Evolutionary conservation across 2,888 invertebrate genomes (phyloP), one percentile per base, ranked within the genome.

Genomic region (Drosophila mettleri): DNA sequence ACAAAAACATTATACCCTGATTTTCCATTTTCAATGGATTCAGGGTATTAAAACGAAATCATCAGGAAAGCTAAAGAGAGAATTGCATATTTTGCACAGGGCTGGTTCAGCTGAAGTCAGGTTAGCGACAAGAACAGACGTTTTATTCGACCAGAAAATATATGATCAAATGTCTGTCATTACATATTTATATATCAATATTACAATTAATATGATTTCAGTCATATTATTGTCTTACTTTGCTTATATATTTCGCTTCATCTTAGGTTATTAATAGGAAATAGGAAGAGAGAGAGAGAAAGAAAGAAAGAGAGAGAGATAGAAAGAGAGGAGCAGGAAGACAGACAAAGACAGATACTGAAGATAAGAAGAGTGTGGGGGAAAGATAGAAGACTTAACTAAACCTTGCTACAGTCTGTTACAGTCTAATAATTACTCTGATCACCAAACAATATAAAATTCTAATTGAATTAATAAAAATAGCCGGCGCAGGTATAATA

Each of bases 21-120:
- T n/a, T n/a, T n/a, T n/a, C n/a, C n/a, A n/a, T n/a, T n/a, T n/a
- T n/a, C n/a, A n/a, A n/a, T n/a, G n/a, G n/a, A n/a, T n/a, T n/a
- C n/a, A n/a, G n/a, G n/a, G n/a, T n/a, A n/a, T n/a, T n/a, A n/a
- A 55, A 38, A 27, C 43, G 29, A 4, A 38, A 38, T 34, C 14
- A 31, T 3, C 12, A 18, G 20, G 12, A 29, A 14, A 20, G 29
- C n/a, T 7, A 5, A 2, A 65, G 22, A 54, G 45, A 59, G 39
- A 22, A 29, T 33, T 24, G 20, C n/a, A 24, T 24, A n/a, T 2
- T 39, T 52, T 41, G 2, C 12, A 45, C 60, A 60, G 60, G 34
- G 60, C 55, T 36, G 60, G 54, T 36, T 60, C 34, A 60, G 29
- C 14, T 10, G n/a, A 12, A 16, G 9, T 3, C 0, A 2, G 49